Evolutionary conservation across 37 sponge, comb jelly and placozoan genomes (phyloP).

Genomic region (Agelas oroides): DNA sequence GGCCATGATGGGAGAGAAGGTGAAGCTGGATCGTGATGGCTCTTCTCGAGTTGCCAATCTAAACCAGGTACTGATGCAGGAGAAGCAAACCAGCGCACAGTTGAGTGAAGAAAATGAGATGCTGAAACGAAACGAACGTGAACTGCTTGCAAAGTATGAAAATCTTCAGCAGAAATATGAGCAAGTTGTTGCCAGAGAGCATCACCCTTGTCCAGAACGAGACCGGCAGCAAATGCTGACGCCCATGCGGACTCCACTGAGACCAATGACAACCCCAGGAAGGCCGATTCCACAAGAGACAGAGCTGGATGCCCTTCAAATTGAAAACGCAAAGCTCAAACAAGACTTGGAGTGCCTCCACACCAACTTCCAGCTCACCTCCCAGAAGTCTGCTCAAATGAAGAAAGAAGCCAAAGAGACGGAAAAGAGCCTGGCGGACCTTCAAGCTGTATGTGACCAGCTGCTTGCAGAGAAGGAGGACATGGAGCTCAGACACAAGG

Average conservation of each 20-base stretch:
- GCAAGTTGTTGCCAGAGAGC: too few relatives aligned
- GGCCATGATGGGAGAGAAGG: slow-evolving; percentile 14
- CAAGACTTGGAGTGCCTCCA: slow-evolving; percentile 63
- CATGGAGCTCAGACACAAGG: slow-evolving; percentile 3
- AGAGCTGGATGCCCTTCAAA: slow-evolving; percentile 15
- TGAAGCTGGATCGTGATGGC: slow-evolving; percentile 13
- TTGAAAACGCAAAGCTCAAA: slow-evolving; percentile 50
- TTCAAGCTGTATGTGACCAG: slow-evolving; percentile 35
- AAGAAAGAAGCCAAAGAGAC: slow-evolving; percentile 50
- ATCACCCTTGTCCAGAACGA: slow-evolving; percentile 15
- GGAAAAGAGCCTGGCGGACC: slow-evolving; percentile 29
- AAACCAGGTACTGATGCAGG: slow-evolving; percentile 53
- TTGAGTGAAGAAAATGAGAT: slow-evolving; percentile 40
- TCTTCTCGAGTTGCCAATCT: slow-evolving; percentile 55
- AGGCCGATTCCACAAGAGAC: slow-evolving; percentile 49
- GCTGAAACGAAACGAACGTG: slow-evolving; percentile 19
- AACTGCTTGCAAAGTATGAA: slow-evolving; percentile 29
- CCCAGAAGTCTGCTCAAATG: slow-evolving; percentile 48
- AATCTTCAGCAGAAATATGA: slow-evolving; percentile 5
- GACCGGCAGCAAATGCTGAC: background rate
- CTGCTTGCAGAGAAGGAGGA: slow-evolving; percentile 41
- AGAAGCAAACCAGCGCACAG: slow-evolving; percentile 47
- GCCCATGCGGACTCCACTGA: background rate
- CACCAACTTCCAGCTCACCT: slow-evolving; percentile 57
- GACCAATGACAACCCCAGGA: slow-evolving; percentile 10